Evolutionary conservation across 2,113 vertebrate genomes (phyloP).

Genomic region (Acrocephalus arundinaceus): DNA sequence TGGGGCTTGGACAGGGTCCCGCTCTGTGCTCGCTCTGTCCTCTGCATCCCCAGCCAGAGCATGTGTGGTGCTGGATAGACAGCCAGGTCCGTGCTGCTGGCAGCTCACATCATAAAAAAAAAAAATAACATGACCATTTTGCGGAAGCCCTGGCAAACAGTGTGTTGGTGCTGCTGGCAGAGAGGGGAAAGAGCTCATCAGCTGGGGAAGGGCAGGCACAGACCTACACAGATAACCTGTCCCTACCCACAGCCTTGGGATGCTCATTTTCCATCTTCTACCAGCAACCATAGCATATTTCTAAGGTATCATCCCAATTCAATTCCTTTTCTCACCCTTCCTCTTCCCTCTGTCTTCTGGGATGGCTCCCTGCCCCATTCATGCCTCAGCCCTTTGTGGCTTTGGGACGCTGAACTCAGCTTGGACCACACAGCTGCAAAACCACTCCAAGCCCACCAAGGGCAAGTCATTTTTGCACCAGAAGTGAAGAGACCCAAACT

Average conservation of each 20-base stretch:
- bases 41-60: not conserved
- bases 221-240: not conserved
- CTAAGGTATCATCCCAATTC: not conserved
- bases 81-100: not conserved
- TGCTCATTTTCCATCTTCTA: not conserved
- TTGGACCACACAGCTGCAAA: not conserved
- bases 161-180: not conserved
- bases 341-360: not conserved
- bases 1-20: not conserved
- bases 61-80: accelerated
- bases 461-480: not conserved
- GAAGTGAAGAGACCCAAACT: not conserved
- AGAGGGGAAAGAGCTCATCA: not conserved
- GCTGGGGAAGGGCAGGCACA: not conserved
- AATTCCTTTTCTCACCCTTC: not conserved
- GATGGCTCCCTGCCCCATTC: not conserved
- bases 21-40: accelerated
- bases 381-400: not conserved
- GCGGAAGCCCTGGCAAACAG: not conserved
- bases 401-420: not conserved
- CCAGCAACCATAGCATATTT: not conserved
- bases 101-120: not conserved
- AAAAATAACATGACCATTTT: not conserved
- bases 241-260: not conserved
- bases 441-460: not conserved